phyloP scores from a whole-genome alignment of 2,113 vertebrate species.

The Dicrurus megarhynchus region DNA sequence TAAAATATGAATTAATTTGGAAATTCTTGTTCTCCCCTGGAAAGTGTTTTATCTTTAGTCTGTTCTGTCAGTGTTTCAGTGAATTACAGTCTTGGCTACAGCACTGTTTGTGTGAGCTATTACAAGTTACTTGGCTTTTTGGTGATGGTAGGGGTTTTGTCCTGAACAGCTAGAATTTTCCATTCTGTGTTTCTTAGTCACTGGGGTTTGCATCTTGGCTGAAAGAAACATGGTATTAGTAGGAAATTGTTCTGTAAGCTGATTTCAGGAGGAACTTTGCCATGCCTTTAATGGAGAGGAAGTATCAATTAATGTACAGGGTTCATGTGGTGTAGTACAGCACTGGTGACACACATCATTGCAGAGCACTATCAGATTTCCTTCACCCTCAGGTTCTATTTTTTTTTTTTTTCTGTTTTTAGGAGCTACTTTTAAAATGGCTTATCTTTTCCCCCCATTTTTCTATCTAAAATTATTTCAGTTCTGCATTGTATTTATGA shows the following conservation, averaged over 20 bases:
- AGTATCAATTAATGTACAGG: not conserved
- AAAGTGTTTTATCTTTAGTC: not conserved
- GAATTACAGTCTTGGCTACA: not conserved
- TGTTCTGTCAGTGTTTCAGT: not conserved
- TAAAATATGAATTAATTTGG: not conserved
- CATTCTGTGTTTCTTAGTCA: not conserved
- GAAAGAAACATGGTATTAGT: not conserved
- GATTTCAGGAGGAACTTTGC: not conserved
- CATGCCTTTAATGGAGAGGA: not conserved
- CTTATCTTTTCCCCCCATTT: fast-evolving
- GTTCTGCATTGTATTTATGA: not conserved
- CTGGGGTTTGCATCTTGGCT: not conserved
- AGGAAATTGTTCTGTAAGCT: not conserved
- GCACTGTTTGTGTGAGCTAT: not conserved
- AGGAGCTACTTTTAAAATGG: not conserved
- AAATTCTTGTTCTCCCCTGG: not conserved
- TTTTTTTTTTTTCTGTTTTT: not conserved
- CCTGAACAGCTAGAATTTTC: not conserved
- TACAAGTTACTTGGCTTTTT: not conserved
- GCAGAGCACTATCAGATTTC: not conserved
- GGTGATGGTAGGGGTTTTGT: not conserved
- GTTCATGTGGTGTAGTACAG: fast-evolving
- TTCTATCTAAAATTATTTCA: not conserved
- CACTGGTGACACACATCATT: not conserved
- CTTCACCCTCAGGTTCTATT: no score